Evolutionary conservation across 2,113 vertebrate species (phyloP).

Genomic region (Stercorarius parasiticus): DNA sequence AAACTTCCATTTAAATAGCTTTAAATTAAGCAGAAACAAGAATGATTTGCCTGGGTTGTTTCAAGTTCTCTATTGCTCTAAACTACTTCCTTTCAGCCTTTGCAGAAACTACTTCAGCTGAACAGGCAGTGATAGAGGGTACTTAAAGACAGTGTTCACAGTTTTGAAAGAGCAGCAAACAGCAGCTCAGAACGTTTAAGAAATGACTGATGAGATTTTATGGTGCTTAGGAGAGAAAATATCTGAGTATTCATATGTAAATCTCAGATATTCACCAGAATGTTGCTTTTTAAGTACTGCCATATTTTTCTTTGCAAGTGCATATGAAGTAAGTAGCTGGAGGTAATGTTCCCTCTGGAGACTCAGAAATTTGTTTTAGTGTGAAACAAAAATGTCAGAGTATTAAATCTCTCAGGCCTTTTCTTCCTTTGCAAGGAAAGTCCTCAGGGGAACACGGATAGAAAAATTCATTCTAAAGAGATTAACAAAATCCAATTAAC

Average conservation of each 20-base stretch:
- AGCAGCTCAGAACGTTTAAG: conserved; percentile 23
- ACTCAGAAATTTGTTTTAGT: conserved; percentile 54
- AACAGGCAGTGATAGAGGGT: conserved; percentile 21
- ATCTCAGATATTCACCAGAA: conserved; percentile 48
- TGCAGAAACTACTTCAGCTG: conserved; percentile 2
- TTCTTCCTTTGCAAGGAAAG: neutral
- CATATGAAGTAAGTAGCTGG: conserved; percentile 19
- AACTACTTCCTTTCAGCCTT: conserved; percentile 32
- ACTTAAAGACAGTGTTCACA: conserved; percentile 9
- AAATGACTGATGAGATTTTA: conserved; percentile 57
- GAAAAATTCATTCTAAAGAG: conserved; percentile 19
- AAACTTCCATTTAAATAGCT: neutral
- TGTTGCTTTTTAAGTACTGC: conserved; percentile 48
- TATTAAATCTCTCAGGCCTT: conserved; percentile 6
- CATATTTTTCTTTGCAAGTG: conserved; percentile 40
- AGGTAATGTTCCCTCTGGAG: conserved; percentile 41
- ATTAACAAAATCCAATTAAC: conserved; percentile 48
- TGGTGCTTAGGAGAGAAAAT: conserved; percentile 40
- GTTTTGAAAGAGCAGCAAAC: conserved; percentile 32
- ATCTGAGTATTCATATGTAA: conserved; percentile 56
- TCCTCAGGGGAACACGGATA: neutral
- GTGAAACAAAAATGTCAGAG: conserved; percentile 46
- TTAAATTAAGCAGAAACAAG: neutral
- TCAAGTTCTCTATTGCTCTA: conserved; percentile 1
- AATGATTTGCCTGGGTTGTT: neutral